Evolutionary conservation across 2,113 vertebrate genomes (phyloP).

Genomic region (cat (Felis catus)): F.catus_Fca126_mat1.0 CM031411.1:122402001-122402500

Average conservation of each 20-base stretch:
- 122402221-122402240: conserved; percentile 17
- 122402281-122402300: conserved; percentile 15
- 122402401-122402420: conserved; percentile 48
- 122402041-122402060: background rate
- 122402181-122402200: background rate
- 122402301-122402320: conserved; percentile 47
- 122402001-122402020: conserved; percentile 18
- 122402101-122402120: background rate
- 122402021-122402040: conserved; percentile 27
- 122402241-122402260: background rate
- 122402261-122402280: background rate
- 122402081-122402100: conserved; percentile 50
- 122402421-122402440: conserved; percentile 46
- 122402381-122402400: conserved; percentile 53
- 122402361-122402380: conserved; percentile 18
- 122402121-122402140: conserved; percentile 46
- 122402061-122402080: conserved; percentile 26
- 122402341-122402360: conserved; percentile 57
- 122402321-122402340: conserved; percentile 47
- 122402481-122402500: conserved; percentile 72
- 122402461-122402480: conserved; percentile 71
- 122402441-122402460: conserved; percentile 66
- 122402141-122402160: conserved; percentile 22
- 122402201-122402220: background rate
- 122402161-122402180: background rate